Evolutionary conservation across 2,888 invertebrate species (phyloP).

Genomic region (Meganola albula): DNA sequence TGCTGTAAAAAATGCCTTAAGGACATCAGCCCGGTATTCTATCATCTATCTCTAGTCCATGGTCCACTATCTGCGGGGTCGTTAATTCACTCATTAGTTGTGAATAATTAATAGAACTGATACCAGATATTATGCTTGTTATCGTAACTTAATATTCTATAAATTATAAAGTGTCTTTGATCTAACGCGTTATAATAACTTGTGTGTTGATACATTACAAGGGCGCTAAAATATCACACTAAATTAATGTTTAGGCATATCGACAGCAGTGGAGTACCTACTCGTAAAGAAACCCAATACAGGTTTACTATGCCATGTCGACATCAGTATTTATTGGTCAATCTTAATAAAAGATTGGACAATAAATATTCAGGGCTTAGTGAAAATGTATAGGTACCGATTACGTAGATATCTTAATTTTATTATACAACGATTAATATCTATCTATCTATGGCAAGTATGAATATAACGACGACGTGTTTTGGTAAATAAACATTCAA

Average conservation of each 20-base stretch:
- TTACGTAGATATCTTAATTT: not conserved
- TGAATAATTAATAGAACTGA: conserved; percentile 46
- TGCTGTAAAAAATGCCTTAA: conserved; percentile 70
- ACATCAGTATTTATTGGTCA: conserved; percentile 4
- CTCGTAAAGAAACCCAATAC: not conserved
- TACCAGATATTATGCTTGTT: conserved; percentile 14
- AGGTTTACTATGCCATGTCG: not conserved
- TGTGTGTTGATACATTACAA: conserved; percentile 2
- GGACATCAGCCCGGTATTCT: conserved; percentile 58
- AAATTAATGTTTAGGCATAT: no score
- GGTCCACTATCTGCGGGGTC: conserved; percentile 44
- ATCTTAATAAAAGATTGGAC: conserved; percentile 14
- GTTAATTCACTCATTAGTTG: conserved; percentile 53
- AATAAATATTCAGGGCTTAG: conserved; percentile 14
- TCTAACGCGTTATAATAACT: no score
- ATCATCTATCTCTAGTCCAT: conserved; percentile 47
- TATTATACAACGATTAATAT: not conserved
- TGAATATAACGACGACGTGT: conserved; percentile 18
- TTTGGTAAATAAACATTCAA: conserved; percentile 24
- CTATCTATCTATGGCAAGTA: conserved; percentile 17
- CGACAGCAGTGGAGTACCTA: no score
- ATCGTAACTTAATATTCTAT: conserved; percentile 8
- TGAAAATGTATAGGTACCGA: conserved; percentile 4
- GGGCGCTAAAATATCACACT: not conserved
- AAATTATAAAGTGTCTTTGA: conserved; percentile 6